A percentile compares a stretch with the other conserved stretches of the same genome.
These are phyloP conservation scores for Eristalinus aeneus DNA, from an alignment of 2,888 invertebrate species.

Conservation along the genomic window DNA sequence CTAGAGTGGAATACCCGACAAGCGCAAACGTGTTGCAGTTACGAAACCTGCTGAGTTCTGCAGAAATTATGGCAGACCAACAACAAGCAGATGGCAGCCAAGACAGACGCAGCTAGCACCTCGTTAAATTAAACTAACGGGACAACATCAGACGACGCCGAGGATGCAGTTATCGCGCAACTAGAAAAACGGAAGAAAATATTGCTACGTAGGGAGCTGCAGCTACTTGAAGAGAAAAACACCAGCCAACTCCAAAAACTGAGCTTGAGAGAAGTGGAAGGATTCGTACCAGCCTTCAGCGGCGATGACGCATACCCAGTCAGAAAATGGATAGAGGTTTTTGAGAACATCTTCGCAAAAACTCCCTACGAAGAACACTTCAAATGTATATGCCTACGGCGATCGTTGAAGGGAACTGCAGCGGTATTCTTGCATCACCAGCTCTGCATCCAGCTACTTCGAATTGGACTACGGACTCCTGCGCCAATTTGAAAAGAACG, in stretches of 20 bases:
- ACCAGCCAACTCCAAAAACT: too few relatives aligned
- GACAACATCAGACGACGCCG: background rate
- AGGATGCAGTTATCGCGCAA: background rate
- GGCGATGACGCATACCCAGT: too few relatives aligned
- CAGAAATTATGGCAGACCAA: background rate
- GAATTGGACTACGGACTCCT: background rate
- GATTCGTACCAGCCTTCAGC: too few relatives aligned
- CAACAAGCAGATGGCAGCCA: background rate
- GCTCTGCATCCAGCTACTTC: background rate
- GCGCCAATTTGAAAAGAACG: background rate
- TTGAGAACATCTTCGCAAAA: background rate
- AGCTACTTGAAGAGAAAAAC: too few relatives aligned
- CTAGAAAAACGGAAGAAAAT: background rate
- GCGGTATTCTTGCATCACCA: constrained; percentile 12
- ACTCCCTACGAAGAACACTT: background rate
- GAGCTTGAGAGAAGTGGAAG: too few relatives aligned
- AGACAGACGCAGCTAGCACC: background rate
- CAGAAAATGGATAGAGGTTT: too few relatives aligned
- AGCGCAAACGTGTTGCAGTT: background rate
- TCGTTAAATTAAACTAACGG: background rate
- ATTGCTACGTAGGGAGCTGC: too few relatives aligned
- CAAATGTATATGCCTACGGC: too few relatives aligned
- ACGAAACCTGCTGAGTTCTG: background rate
- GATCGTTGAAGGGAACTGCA: constrained; percentile 14
- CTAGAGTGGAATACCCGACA: too few relatives aligned